Percentiles rank a stretch among this genome's conserved stretches.
Conservation (phyloP, 2,797 vertebrate genomes). For the Gephyroberyx darwinii region DNA sequence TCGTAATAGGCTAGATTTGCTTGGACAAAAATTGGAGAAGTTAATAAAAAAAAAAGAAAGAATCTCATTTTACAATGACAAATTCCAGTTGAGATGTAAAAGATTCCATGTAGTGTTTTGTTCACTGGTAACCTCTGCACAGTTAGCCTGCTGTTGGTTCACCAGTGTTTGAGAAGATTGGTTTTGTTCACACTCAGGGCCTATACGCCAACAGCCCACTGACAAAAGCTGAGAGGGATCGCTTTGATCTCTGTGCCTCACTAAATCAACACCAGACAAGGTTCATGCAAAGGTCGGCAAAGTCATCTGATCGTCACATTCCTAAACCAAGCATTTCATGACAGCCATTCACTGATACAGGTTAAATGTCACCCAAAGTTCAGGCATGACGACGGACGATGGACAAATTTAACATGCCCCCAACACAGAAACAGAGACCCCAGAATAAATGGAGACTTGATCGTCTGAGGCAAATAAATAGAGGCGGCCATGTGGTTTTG, state of each 20-base stretch:
- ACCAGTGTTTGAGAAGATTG: constrained; percentile 47
- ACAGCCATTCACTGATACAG: constrained; percentile 70
- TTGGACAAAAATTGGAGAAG: background rate
- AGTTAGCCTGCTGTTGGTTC: constrained; percentile 45
- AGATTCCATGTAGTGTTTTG: constrained; percentile 10
- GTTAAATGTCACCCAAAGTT: constrained; percentile 79
- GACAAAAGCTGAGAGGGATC: constrained; percentile 67
- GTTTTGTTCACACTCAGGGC: constrained; percentile 71
- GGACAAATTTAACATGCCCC: constrained; percentile 61
- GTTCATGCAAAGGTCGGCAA: constrained; percentile 83
- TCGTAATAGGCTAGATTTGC: background rate
- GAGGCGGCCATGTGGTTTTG: constrained; percentile 22
- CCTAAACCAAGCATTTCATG: constrained; percentile 76
- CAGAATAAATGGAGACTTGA: constrained; percentile 15
- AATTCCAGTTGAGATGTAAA: background rate
- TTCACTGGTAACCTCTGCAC: constrained; percentile 41
- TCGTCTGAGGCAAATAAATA: constrained; percentile 10
- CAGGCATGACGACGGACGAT: constrained; percentile 61
- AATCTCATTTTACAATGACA: background rate
- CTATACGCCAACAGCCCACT: constrained; percentile 62
- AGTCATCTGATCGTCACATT: constrained; percentile 85
- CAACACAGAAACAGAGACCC: constrained; percentile 4
- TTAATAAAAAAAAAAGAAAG: background rate
- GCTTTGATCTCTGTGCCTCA: constrained; percentile 81
- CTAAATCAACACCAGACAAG: constrained; percentile 85